phyloP scores from a whole-genome alignment of 2,113 vertebrate genomes.

The Motacilla alba region DNA sequence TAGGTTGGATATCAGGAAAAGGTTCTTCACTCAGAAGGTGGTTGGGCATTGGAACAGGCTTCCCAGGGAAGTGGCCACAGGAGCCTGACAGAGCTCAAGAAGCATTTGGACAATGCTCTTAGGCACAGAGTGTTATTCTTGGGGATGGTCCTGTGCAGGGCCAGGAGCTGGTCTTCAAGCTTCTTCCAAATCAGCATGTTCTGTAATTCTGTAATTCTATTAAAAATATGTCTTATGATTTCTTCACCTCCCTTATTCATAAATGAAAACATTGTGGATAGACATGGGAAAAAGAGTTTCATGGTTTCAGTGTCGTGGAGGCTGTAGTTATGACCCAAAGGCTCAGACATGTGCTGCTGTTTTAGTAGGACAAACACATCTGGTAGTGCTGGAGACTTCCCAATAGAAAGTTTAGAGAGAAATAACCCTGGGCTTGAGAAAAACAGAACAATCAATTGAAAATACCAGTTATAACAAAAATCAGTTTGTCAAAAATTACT shows the following conservation, averaged over 20 bases:
- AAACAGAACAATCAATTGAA: background rate
- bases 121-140: too few species aligned
- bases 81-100: background rate
- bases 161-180: background rate
- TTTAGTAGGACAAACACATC: background rate
- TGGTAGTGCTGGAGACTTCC: background rate
- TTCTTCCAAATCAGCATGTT: background rate
- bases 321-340: background rate
- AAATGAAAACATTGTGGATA: background rate
- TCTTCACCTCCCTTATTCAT: background rate
- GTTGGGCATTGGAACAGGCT: background rate
- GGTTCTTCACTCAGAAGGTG: background rate
- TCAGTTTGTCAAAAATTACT: background rate
- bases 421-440: background rate
- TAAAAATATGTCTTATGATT: background rate
- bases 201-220: background rate
- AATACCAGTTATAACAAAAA: background rate
- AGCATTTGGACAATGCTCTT: accelerated
- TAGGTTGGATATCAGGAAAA: background rate
- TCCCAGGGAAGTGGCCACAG: background rate
- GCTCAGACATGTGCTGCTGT: background rate
- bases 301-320: background rate
- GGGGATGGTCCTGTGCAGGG: background rate
- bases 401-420: background rate
- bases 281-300: background rate